phyloP scores from a whole-genome alignment of 2,797 vertebrate species.

The Pseudomugil gertrudae region DNA sequence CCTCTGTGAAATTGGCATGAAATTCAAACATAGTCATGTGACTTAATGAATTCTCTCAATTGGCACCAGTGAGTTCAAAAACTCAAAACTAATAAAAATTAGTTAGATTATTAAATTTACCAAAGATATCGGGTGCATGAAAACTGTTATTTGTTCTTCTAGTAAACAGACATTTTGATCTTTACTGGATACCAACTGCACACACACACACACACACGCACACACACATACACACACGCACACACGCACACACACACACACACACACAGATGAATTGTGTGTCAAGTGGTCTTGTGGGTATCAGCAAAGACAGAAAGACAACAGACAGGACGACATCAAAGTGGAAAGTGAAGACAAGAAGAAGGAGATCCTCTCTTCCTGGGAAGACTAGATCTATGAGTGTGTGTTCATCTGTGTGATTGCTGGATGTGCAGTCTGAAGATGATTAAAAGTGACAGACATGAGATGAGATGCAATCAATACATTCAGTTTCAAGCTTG shows the following conservation, averaged over 20 bases:
- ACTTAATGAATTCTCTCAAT: neutral
- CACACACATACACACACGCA: constrained; percentile 26
- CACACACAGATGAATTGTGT: constrained; percentile 37
- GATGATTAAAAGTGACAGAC: neutral
- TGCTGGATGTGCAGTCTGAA: neutral
- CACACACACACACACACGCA: constrained; percentile 21
- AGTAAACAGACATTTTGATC: neutral
- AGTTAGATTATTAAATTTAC: constrained; percentile 1
- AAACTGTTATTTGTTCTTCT: neutral
- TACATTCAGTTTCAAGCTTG: neutral
- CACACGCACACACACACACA: constrained; percentile 37
- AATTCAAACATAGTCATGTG: neutral
- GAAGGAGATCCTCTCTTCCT: constrained; percentile 35
- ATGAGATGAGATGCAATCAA: neutral
- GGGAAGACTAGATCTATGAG: constrained; percentile 25
- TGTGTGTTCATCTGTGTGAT: constrained; percentile 8
- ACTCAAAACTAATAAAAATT: neutral
- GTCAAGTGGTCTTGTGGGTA: constrained; percentile 28
- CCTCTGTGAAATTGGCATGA: neutral
- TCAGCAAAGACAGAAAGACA: constrained; percentile 35
- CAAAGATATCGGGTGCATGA: neutral
- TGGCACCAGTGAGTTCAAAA: neutral
- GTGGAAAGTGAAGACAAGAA: constrained; percentile 34
- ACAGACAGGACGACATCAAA: constrained; percentile 43
- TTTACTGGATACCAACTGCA: neutral